These are phyloP conservation scores for Cryptophagus acutangulus DNA, from an alignment of 2,888 invertebrate genomes.

Conservation along the genomic window DNA sequence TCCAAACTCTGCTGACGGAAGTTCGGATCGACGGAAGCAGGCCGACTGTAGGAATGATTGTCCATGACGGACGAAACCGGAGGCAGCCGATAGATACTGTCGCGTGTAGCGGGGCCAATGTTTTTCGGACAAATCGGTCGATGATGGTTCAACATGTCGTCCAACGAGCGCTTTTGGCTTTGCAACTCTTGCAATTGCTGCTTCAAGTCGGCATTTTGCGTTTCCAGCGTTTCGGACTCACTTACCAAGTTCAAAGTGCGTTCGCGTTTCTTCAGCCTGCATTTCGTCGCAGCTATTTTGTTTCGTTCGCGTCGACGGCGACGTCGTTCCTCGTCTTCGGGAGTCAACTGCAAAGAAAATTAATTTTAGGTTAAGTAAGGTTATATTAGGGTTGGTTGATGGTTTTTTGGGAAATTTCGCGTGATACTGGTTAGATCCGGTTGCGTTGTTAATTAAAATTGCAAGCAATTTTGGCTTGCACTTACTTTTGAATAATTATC, in stretches of 20 bases:
- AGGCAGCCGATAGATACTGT: slow-evolving; percentile 39
- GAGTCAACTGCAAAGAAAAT: slow-evolving; percentile 63
- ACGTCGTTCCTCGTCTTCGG: slow-evolving; percentile 86
- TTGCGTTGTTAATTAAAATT: too few species aligned
- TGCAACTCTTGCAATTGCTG: slow-evolving; percentile 77
- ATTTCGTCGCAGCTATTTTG: slow-evolving; percentile 92
- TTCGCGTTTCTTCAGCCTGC: slow-evolving; percentile 88
- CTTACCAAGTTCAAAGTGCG: slow-evolving; percentile 79
- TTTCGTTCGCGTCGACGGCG: slow-evolving; percentile 82
- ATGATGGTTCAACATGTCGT: slow-evolving; percentile 75
- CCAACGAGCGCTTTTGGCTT: slow-evolving; percentile 69
- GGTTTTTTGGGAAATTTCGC: too few species aligned
- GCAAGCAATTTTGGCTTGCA: slow-evolving; percentile 10
- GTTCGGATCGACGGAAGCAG: slow-evolving; percentile 34
- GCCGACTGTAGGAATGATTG: slow-evolving; percentile 41
- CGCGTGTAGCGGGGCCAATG: slow-evolving; percentile 41
- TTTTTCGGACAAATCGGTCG: slow-evolving; percentile 61
- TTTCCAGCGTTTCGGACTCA: slow-evolving; percentile 80
- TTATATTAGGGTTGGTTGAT: not conserved
- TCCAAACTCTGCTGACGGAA: slow-evolving; percentile 29
- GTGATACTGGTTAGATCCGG: too few species aligned
- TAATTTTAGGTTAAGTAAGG: slow-evolving; percentile 6
- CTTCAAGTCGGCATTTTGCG: slow-evolving; percentile 79
- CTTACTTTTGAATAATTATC: slow-evolving; percentile 23
- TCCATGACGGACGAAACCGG: slow-evolving; percentile 43